Evolutionary conservation across 2,797 vertebrate genomes (phyloP).

Genomic region (Lophotriccus pileatus): DNA sequence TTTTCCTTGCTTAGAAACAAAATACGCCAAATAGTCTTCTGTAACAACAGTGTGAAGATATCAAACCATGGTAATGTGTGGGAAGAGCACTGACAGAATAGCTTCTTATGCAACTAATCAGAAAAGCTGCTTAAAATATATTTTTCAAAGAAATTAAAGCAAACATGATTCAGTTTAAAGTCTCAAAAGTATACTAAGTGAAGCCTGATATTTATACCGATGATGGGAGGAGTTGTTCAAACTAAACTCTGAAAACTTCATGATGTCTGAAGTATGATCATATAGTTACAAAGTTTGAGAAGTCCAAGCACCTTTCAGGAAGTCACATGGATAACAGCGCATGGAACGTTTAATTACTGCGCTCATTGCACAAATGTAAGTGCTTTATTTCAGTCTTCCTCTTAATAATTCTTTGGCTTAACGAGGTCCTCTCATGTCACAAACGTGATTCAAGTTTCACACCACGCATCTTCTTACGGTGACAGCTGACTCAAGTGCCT

Average conservation of each 20-base stretch:
- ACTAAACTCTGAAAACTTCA: background rate
- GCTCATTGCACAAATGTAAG: background rate
- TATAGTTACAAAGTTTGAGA: fast-evolving
- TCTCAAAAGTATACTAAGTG: background rate
- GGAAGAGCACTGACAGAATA: background rate
- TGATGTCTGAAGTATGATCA: background rate
- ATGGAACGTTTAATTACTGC: background rate
- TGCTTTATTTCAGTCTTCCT: background rate
- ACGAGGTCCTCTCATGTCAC: background rate
- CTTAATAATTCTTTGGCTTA: background rate
- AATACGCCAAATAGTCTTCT: background rate
- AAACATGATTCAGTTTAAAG: background rate
- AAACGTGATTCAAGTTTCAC: background rate
- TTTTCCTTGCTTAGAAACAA: background rate
- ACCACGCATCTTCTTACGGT: fast-evolving
- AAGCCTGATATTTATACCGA: background rate
- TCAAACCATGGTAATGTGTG: fast-evolving
- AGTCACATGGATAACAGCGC: fast-evolving
- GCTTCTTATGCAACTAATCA: background rate
- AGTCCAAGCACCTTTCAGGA: background rate
- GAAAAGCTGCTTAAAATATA: fast-evolving
- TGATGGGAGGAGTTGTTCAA: fast-evolving
- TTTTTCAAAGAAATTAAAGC: background rate
- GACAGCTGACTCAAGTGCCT: background rate
- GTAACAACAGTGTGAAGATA: background rate